Base-by-base conservation (phyloP, 2,113 vertebrate species). In the Plecturocebus donacophilus region DNA sequence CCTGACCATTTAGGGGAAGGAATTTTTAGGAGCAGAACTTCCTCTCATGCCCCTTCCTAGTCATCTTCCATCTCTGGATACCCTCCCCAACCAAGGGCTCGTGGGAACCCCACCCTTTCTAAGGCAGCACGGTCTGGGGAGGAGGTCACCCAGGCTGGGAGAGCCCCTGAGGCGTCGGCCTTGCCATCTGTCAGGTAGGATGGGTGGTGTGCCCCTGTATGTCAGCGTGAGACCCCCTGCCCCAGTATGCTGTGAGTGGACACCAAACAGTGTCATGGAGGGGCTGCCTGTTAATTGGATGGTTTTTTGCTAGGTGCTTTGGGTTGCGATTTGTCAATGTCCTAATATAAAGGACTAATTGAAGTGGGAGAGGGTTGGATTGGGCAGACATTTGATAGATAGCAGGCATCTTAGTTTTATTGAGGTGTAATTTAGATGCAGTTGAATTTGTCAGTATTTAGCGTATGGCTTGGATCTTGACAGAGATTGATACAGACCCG, bases 1-100 rank as follows among this genome's bases (percentile, higher is more conserved):
- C 38, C 38, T 87, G 66, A 47, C 93, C 93, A 32, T 95, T 32
- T 92, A 81, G 93, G 93, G 96, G 68, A 40, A 85, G 82, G 87
- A 56, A 27, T 75, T 56, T 79, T 52, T 30, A 38, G 49, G 81
- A 88, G 25, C 38, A 75, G 90, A 11, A 20, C 64, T 56, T 77
- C 14, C 40, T 71, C 35, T 32, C 30, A 10, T 54, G 17, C 40
- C 30, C 8, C 10, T 35, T 45, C 58, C 25, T 10, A 21, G 58
- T n/a, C 47, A 21, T 66, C 52, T 38, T 58, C n/a, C 21, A 47
- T 47, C 64, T 52, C 68, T 76, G 56, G 12, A 35, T 64, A 27
- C 52, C 90, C 52, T 66, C 14, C 4, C 13, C 45, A 2, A 0
- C 38, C 8, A 13, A 2, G 2, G 61, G 61, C 61, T 2, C 0